Base-by-base conservation (phyloP, 1,140 invertebrate genomes). In the Calosoma granatense region DNA sequence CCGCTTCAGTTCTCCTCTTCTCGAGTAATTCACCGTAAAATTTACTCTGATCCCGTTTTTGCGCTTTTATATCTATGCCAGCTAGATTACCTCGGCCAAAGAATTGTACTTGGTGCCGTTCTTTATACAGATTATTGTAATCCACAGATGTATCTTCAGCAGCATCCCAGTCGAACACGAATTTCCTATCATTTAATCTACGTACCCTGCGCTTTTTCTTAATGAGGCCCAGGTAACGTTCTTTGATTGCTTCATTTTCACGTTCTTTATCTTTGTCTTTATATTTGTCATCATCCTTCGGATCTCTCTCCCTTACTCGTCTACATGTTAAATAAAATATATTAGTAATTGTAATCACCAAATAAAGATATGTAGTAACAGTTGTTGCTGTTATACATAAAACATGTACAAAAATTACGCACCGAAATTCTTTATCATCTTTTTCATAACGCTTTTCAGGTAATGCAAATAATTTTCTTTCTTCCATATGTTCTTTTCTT, bases 111-210 rank as follows among this genome's bases (percentile, higher is more conserved):
- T 95, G 88, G 77, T 97, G 94, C 52, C 90, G 81, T 63, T 97
- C 92, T 72, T 98, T 98, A 65, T 99, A 99, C 1, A 99, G 76
- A 59, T 84, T 83, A 73, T 99, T 99, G 65, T 99, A 99, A 80
- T 99, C 97, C 60, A 89, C 86, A 15, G 93, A 95, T 0, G 97
- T 99, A 65, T 99, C 97, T 73, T 99, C 97, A 0, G 87, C 87
- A 2, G 94, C 94, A 78, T 99, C 97, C 97, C 97, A 99, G 76
- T 99, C 97, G 76, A 99, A 99, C 0, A 99, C 96, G 81, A 99
- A 99, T 76, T 99, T 99, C 2, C 96, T 77, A 68, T 99, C 97
- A 76, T 99, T 99, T 2, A 98, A 74, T 60, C 95, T 78, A 23
- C 97, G 76, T 0, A 97, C 89, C 41, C 92, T 77, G 3, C 94